These are phyloP conservation scores for Cephus spinipes DNA, from an alignment of 2,888 invertebrate genomes.

Conservation along the genomic window DNA sequence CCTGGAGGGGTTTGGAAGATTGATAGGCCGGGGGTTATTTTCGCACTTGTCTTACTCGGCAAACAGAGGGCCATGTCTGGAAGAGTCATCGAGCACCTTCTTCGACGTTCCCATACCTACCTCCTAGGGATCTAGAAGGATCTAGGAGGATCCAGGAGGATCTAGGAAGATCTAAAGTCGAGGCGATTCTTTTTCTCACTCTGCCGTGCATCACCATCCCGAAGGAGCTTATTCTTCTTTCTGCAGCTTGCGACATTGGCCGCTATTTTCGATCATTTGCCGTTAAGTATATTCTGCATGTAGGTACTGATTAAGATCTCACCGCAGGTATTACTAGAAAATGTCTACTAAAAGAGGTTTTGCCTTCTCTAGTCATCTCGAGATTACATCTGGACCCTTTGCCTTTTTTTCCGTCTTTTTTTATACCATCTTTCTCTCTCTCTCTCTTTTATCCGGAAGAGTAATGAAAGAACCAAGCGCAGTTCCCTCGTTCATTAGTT, in stretches of 20 bases:
- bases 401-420: slow-evolving; percentile 5
- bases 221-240: too few relatives aligned
- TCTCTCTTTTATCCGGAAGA: slow-evolving; percentile 27
- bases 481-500: slow-evolving; percentile 36
- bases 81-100: too few relatives aligned
- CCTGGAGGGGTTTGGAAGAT: slow-evolving; percentile 31
- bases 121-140: too few relatives aligned
- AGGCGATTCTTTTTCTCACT: too few relatives aligned
- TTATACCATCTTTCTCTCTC: background rate
- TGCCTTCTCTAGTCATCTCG: background rate
- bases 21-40: slow-evolving; percentile 46
- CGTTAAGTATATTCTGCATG: too few relatives aligned
- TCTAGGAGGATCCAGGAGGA: too few relatives aligned
- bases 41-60: slow-evolving; percentile 49
- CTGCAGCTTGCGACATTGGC: too few relatives aligned
- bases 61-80: background rate
- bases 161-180: too few relatives aligned
- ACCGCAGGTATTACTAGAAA: background rate
- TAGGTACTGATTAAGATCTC: too few relatives aligned
- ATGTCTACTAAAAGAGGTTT: background rate
- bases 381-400: slow-evolving; percentile 15
- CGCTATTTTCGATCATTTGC: too few relatives aligned
- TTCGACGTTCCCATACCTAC: too few relatives aligned
- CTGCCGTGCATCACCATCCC: too few relatives aligned
- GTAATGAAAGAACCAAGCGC: slow-evolving; percentile 13